Evolutionary conservation across 2,113 vertebrate species (phyloP).

Genomic region (Emydura subglobosa): DNA sequence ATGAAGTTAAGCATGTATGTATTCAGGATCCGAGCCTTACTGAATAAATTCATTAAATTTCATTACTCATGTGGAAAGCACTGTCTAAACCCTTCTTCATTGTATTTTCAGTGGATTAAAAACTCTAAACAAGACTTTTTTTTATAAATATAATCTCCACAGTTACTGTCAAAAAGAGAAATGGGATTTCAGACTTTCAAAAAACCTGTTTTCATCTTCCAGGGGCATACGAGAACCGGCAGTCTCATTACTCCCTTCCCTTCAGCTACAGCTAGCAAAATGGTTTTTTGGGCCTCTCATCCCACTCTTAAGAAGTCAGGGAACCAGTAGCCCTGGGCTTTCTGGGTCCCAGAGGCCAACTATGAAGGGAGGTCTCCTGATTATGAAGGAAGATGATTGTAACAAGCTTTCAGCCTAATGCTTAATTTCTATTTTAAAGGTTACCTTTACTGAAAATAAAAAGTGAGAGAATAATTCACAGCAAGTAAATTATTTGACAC

Average conservation of each 20-base stretch:
- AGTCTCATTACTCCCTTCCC: background rate
- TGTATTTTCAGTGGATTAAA: background rate
- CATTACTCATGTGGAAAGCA: background rate
- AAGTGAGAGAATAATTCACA: background rate
- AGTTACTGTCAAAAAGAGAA: background rate
- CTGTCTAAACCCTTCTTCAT: background rate
- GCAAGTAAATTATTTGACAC: background rate
- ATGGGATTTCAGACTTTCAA: background rate
- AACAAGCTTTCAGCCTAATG: background rate
- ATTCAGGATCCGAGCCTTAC: background rate
- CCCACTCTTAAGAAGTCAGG: background rate
- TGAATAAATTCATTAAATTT: background rate
- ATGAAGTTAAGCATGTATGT: background rate
- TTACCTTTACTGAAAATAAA: background rate
- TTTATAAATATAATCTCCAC: background rate
- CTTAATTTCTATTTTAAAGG: background rate
- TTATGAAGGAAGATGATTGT: background rate
- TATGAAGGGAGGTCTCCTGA: background rate
- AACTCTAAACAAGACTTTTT: background rate
- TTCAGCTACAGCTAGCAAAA: background rate
- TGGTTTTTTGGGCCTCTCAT: background rate
- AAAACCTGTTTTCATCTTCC: background rate
- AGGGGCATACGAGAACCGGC: background rate
- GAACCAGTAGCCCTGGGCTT: background rate
- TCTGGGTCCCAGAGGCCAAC: background rate